Evolutionary conservation across 2,113 vertebrate genomes (phyloP), one percentile per base, ranked within the genome.

Genomic region (Emydura subglobosa): DNA sequence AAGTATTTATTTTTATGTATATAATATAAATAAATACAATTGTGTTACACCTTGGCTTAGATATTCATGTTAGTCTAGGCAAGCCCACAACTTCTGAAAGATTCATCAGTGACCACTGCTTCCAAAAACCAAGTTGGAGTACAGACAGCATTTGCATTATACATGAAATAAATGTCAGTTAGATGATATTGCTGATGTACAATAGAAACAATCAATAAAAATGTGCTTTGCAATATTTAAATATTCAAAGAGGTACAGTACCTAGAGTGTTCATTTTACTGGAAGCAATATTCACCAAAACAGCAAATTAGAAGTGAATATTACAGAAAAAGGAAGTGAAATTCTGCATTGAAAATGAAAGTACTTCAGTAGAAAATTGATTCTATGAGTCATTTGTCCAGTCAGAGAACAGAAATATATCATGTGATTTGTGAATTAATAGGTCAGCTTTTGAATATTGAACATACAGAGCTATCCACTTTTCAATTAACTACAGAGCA

Each of bases 141-240:
- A 79, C 31, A 79, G 7, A 80, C 34, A 92, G 89, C 54, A 87
- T 93, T 93, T 92, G 3, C 25, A 54, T 22, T 89, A 29, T 57
- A 10, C 55, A 90, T 87, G 78, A 90, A 86, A 53, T 82, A 50
- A 51, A 44, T 93, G 95, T 96, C 53, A 85, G 83, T 91, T 86
- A 86, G 49, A 82, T 53, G 79, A 83, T 51, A 89, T 79, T 55
- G n/a, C 21, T 91, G 19, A 34, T 92, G 95, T 93, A 90, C 49
- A 89, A 83, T 49, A 82, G 2, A 95, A 78, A 51, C 27, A 54
- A 29, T 92, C 54, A 87, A 25, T 49, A 88, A 87, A 24, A 68
- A 6, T 85, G 7, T 50, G 50, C 88, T 97, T 72, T 88, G 79
- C 94, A 55, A 50, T 84, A 53, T 92, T 95, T 84, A 89, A 94